Conservation (phyloP, 35 echinoderm and acorn worm species). For the Apostichopus parvimensis region DNA sequence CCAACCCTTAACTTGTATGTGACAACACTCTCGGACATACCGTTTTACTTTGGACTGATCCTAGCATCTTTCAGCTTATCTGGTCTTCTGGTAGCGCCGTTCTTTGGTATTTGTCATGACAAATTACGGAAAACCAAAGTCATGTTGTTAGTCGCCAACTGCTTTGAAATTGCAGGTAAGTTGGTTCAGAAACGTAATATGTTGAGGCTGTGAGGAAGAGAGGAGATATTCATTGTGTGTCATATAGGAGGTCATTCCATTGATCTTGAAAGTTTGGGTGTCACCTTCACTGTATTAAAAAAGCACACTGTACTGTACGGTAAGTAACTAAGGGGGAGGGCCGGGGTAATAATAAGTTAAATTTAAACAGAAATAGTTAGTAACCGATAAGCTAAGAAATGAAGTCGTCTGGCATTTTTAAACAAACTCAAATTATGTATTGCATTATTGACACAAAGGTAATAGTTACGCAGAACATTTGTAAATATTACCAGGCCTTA, state of each 20-base stretch:
- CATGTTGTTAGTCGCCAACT: slow-evolving; percentile 86
- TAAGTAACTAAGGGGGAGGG: too few relatives aligned
- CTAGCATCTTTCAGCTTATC: slow-evolving; percentile 87
- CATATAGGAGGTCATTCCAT: background rate
- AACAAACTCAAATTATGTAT: too few relatives aligned
- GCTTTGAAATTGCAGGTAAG: slow-evolving; percentile 95
- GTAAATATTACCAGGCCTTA: too few relatives aligned
- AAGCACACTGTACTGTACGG: background rate
- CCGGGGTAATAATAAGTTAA: too few relatives aligned
- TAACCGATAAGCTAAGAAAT: too few relatives aligned
- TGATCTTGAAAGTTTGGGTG: background rate
- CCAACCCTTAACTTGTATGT: slow-evolving; percentile 86
- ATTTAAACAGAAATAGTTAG: too few relatives aligned
- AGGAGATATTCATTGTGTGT: too few relatives aligned
- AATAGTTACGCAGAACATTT: too few relatives aligned
- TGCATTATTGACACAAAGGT: too few relatives aligned
- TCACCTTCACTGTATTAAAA: background rate
- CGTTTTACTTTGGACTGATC: slow-evolving; percentile 76
- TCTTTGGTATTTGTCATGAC: slow-evolving; percentile 85
- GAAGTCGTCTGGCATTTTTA: too few relatives aligned
- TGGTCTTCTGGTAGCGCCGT: slow-evolving; percentile 70
- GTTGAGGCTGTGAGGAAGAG: too few relatives aligned
- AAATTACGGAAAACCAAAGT: slow-evolving; percentile 80
- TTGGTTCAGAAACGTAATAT: background rate
- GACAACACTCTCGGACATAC: slow-evolving; percentile 39